Base-by-base conservation (phyloP, 2,888 invertebrate genomes). In the Melanargia galathea region DNA sequence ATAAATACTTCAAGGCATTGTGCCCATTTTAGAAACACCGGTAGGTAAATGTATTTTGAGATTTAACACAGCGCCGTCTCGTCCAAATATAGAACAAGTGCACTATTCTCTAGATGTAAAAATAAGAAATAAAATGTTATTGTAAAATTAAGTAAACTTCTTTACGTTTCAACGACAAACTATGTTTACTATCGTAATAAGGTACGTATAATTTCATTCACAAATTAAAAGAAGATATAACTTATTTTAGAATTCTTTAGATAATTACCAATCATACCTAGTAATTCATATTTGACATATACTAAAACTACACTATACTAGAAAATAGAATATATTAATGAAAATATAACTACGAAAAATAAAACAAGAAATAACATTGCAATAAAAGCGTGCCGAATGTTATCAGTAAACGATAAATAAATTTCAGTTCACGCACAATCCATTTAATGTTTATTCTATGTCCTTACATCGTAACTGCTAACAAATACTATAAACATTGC, bases 401-500 rank as follows among this genome's bases (percentile, higher is more conserved):
- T 49, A 49, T 49, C 49, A 49, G 49, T 49, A 49, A 49, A 49
- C 49, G 30, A 49, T 49, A 49, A 49, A 49, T 49, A 38, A 38
- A 38, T 46, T 20, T 46, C 49, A 46, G 58, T 59, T 48, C 35
- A 54, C 51, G 82, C 82, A 76, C 74, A 77, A 75, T 72, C 70
- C 77, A 78, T 79, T 79, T 78, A 70, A 73, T 66, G 72, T 70
- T 65, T 70, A 72, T 71, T 74, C 66, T 51, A 54, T 54, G 35
- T 18, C 57, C 55, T 43, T 63, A 59, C 65, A 65, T 52, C 45
- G 43, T n/a, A 40, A 56, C 45, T 54, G 43, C 51, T 45, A 63
- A 63, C 67, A 69, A 63, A 55, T 71, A 70, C 70, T 60, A 76
- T 79, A 79, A 79, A 78, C 75, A 78, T 73, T 63, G 62, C 62